Evolutionary conservation across 2,113 vertebrate genomes (phyloP).

Genomic region (Grantiella picta): DNA sequence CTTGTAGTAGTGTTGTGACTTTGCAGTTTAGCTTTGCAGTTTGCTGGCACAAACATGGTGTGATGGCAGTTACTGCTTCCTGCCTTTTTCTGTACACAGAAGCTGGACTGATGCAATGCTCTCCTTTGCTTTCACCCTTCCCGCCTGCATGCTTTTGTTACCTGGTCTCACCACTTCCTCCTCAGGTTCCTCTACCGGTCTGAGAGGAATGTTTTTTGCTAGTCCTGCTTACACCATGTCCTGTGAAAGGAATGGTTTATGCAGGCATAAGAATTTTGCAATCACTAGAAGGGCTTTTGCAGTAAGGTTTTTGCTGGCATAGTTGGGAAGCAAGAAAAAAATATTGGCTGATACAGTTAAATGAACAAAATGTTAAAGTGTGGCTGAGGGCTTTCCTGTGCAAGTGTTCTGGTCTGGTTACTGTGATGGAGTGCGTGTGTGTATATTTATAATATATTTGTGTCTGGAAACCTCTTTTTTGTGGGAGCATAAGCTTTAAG

Average conservation of each 20-base stretch:
- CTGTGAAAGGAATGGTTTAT: background rate
- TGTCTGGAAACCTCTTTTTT: background rate
- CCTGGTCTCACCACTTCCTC: background rate
- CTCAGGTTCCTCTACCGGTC: background rate
- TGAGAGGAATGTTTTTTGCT: background rate
- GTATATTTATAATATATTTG: background rate
- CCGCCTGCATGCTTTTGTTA: rapidly evolving
- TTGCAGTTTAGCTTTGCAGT: background rate
- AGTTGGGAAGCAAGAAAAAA: background rate
- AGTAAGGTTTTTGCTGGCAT: background rate
- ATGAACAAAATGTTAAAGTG: background rate
- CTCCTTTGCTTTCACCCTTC: background rate
- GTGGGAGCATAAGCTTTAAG: background rate
- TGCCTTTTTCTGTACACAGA: background rate
- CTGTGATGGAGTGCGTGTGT: background rate
- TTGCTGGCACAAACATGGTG: background rate
- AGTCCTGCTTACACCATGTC: background rate
- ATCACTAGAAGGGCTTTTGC: background rate
- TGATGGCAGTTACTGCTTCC: background rate
- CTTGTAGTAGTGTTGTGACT: background rate
- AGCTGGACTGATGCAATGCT: background rate
- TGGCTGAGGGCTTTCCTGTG: background rate
- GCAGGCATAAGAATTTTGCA: background rate
- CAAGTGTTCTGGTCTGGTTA: background rate
- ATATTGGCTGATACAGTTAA: background rate